Conservation (phyloP, 1,140 invertebrate genomes). For the Parasteatoda tepidariorum region DNA sequence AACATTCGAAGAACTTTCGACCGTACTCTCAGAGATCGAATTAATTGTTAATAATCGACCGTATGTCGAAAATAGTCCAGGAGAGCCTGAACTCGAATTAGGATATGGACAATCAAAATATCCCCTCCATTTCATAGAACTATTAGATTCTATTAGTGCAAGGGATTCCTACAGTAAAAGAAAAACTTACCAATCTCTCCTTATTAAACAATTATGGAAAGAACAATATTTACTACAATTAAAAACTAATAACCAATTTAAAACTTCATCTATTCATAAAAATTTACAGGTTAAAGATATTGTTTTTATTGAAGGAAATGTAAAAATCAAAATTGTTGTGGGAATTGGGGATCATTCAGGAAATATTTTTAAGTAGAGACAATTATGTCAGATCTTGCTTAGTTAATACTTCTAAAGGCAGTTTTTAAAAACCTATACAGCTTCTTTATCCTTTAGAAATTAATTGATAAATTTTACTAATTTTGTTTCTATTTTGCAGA, state of each 20-base stretch:
- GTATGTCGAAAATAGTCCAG: neutral
- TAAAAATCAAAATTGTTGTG: too few relatives aligned
- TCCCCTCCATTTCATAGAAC: neutral
- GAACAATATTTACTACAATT: neutral
- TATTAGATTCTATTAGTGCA: neutral
- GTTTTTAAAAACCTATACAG: too few relatives aligned
- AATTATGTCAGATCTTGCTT: too few relatives aligned
- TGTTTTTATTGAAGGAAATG: too few relatives aligned
- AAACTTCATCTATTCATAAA: too few relatives aligned
- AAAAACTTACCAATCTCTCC: neutral
- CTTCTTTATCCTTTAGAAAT: too few relatives aligned
- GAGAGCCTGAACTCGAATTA: neutral
- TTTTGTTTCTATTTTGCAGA: too few relatives aligned
- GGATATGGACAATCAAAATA: neutral
- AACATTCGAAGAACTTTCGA: neutral
- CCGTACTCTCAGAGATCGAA: neutral
- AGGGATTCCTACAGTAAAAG: neutral
- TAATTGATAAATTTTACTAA: too few relatives aligned
- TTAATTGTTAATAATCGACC: neutral
- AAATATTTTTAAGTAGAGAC: too few relatives aligned
- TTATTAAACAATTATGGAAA: slow-evolving; percentile 5
- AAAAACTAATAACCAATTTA: neutral
- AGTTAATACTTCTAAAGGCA: too few relatives aligned
- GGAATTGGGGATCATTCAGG: too few relatives aligned
- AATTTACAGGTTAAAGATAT: too few relatives aligned